Percentiles rank a stretch among this genome's conserved stretches.
phyloP scores from a whole-genome alignment of 1,140 invertebrate genomes.

The Bombus sibiricus region DNA sequence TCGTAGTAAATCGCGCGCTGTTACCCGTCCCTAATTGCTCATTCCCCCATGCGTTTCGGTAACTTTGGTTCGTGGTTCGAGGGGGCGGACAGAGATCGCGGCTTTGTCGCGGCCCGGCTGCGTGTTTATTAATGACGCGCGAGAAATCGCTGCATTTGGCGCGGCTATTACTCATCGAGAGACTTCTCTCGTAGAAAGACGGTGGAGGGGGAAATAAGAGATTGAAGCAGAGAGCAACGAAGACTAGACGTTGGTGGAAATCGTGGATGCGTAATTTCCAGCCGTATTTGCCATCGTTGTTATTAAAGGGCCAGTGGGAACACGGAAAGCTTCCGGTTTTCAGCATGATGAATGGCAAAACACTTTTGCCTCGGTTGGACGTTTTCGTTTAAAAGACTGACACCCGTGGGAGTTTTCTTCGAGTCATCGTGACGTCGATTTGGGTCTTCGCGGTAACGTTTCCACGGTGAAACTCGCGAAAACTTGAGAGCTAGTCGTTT shows the following conservation, averaged over 20 bases:
- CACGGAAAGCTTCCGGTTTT: constrained; percentile 37
- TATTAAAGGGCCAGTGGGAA: constrained; percentile 46
- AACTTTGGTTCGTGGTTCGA: constrained; percentile 3
- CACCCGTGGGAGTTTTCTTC: neutral
- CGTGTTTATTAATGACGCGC: constrained; percentile 57
- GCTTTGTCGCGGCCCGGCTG: constrained; percentile 24
- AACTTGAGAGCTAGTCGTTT: neutral
- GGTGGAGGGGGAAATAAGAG: neutral
- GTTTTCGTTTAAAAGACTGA: neutral
- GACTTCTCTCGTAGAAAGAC: neutral
- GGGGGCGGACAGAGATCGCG: neutral
- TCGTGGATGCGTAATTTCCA: constrained; percentile 52
- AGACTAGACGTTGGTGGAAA: neutral
- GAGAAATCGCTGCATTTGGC: constrained; percentile 46
- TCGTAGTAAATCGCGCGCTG: neutral
- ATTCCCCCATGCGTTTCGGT: constrained; percentile 7
- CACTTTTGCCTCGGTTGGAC: neutral
- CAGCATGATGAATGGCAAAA: constrained; percentile 53
- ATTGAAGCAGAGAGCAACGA: neutral
- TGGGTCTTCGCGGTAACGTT: neutral
- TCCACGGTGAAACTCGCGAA: neutral
- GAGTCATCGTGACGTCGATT: neutral
- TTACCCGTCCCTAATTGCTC: constrained; percentile 1
- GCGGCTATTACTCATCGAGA: constrained; percentile 39
- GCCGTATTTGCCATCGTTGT: constrained; percentile 58